Evolutionary conservation across 2,888 invertebrate species (phyloP).

Genomic region (Drosophila quinaria): DNA sequence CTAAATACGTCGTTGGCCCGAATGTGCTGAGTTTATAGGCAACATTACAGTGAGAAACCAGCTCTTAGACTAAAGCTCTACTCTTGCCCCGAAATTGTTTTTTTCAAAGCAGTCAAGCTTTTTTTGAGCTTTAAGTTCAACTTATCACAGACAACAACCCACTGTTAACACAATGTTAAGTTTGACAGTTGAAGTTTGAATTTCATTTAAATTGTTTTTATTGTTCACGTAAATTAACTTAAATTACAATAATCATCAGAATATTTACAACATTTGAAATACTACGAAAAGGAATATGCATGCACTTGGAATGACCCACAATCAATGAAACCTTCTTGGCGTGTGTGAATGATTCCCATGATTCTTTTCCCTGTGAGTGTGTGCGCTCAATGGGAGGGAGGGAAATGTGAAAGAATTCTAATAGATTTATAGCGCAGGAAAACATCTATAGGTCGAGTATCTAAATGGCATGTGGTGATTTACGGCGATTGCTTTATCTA

Average conservation of each 20-base stretch:
- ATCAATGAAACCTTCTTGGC: slow-evolving; percentile 40
- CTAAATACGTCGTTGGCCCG: slow-evolving; percentile 51
- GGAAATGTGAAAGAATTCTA: slow-evolving; percentile 8
- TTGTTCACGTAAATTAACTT: slow-evolving; percentile 76
- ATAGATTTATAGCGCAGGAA: slow-evolving; percentile 28
- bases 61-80: slow-evolving; percentile 32
- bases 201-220: slow-evolving; percentile 27
- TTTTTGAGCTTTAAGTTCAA: slow-evolving; percentile 20
- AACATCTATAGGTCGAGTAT: slow-evolving; percentile 63
- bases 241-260: slow-evolving; percentile 75
- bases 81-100: neutral
- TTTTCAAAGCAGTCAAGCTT: neutral
- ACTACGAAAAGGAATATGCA: slow-evolving; percentile 64
- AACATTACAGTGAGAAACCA: slow-evolving; percentile 18
- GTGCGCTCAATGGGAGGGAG: slow-evolving; percentile 27
- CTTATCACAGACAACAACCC: slow-evolving; percentile 47
- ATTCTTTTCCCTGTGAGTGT: slow-evolving; percentile 27
- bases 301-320: slow-evolving; percentile 54
- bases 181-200: slow-evolving; percentile 1
- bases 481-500: slow-evolving; percentile 64
- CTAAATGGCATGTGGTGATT: slow-evolving; percentile 71
- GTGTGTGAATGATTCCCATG: slow-evolving; percentile 20
- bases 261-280: slow-evolving; percentile 81
- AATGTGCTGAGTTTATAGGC: slow-evolving; percentile 9
- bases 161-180: slow-evolving; percentile 14